Evolutionary conservation across 2,113 vertebrate genomes (phyloP).

Genomic region (Pelecanus crispus): DNA sequence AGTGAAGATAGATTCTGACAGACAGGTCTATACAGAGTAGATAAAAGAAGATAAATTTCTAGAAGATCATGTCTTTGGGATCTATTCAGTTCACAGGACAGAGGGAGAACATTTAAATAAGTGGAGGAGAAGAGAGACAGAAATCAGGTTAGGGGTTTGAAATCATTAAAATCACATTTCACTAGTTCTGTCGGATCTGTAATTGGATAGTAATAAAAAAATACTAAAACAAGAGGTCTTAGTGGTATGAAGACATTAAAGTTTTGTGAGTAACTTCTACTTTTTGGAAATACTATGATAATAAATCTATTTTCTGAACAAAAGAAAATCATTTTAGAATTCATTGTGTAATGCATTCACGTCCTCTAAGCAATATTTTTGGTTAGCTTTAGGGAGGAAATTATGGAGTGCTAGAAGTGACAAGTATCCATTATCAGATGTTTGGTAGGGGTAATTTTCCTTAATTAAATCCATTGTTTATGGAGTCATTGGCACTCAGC

Average conservation of each 20-base stretch:
- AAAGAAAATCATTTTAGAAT: not conserved
- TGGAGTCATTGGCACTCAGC: constrained; percentile 9
- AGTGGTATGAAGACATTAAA: not conserved
- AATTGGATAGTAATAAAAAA: not conserved
- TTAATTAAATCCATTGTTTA: constrained; percentile 67
- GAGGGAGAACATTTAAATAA: not conserved
- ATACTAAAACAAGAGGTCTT: not conserved
- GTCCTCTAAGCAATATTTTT: not conserved
- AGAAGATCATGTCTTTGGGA: not conserved
- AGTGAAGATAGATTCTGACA: not conserved
- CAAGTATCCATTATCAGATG: constrained; percentile 36
- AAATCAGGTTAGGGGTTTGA: not conserved
- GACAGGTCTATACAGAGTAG: not conserved
- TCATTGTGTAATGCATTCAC: not conserved
- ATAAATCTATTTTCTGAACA: not conserved
- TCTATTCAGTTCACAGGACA: not conserved
- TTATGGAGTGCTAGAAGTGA: constrained; percentile 33
- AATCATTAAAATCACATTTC: not conserved
- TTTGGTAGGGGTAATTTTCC: constrained; percentile 44
- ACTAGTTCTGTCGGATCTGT: not conserved
- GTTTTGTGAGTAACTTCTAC: not conserved
- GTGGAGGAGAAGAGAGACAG: not conserved
- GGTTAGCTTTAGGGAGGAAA: constrained; percentile 28
- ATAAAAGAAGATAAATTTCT: not conserved
- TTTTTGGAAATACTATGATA: not conserved